A percentile compares a stretch with the other conserved stretches of the same genome.
Conservation (phyloP, 2,888 invertebrate species). For the Tachystola acroxantha region DNA sequence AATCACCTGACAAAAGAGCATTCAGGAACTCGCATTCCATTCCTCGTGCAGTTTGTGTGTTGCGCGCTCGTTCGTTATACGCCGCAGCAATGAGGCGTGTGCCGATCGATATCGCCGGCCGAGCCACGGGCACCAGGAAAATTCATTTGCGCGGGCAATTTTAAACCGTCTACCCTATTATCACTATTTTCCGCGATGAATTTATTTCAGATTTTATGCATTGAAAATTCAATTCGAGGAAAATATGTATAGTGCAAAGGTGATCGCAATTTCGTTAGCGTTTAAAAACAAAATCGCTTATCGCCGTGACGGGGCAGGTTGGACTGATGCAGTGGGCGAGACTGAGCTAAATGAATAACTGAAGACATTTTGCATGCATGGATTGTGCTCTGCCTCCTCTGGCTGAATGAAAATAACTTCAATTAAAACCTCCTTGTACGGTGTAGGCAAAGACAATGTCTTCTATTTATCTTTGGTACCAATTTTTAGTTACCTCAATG, state of each 20-base stretch:
- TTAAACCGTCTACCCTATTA: slow-evolving; percentile 38
- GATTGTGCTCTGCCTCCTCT: not conserved
- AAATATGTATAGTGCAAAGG: not conserved
- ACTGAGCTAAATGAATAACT: slow-evolving; percentile 23
- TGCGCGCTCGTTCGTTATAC: slow-evolving; percentile 20
- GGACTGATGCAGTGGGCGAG: slow-evolving; percentile 22
- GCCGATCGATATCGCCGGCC: slow-evolving; percentile 57
- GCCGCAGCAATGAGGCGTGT: slow-evolving; percentile 57
- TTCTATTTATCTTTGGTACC: too few species aligned
- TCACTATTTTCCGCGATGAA: slow-evolving; percentile 29
- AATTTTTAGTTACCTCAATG: too few species aligned
- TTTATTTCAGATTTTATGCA: slow-evolving; percentile 9
- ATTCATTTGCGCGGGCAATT: slow-evolving; percentile 58
- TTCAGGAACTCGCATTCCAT: slow-evolving; percentile 48
- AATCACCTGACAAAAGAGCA: slow-evolving; percentile 47
- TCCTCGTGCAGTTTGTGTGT: slow-evolving; percentile 37
- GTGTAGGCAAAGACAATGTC: too few species aligned
- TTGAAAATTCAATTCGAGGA: slow-evolving; percentile 6
- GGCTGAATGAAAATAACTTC: not conserved
- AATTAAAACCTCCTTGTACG: too few species aligned
- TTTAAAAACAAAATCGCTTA: slow-evolving; percentile 17
- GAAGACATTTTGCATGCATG: slow-evolving; percentile 16
- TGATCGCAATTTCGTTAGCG: slow-evolving; percentile 6
- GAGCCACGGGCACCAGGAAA: slow-evolving; percentile 38
- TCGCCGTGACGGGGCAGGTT: slow-evolving; percentile 37